A percentile compares a stretch with the other conserved stretches of the same genome.
Conservation (phyloP, 1,140 invertebrate genomes). For the Penaeus japonicus region DNA sequence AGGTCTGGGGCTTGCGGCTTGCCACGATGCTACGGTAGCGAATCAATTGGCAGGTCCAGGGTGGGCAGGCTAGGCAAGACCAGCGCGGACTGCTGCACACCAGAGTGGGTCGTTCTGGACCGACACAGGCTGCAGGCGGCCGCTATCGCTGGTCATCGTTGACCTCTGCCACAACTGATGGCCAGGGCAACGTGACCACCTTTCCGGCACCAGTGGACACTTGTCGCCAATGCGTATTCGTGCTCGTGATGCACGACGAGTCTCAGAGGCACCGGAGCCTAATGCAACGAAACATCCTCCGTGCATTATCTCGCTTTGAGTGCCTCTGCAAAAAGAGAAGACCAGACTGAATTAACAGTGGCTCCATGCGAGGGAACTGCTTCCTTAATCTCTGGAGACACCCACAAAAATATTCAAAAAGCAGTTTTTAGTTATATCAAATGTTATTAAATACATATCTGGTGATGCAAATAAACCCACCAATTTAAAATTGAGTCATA, state of each 20-base stretch:
- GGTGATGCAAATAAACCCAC: too few species aligned
- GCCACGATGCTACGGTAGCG: conserved; percentile 54
- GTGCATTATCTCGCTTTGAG: conserved; percentile 57
- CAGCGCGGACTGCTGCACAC: conserved; percentile 54
- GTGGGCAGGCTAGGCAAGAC: conserved; percentile 49
- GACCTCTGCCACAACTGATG: conserved; percentile 54
- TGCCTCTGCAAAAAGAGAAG: conserved; percentile 57
- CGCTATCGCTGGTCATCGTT: conserved; percentile 49
- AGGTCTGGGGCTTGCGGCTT: conserved; percentile 54
- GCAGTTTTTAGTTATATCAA: conserved; percentile 32
- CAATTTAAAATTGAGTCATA: conserved; percentile 11
- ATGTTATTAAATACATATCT: too few species aligned
- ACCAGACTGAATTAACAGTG: conserved; percentile 57
- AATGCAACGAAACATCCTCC: conserved; percentile 58
- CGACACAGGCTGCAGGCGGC: conserved; percentile 56
- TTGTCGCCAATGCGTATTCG: conserved; percentile 46
- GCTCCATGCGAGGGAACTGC: conserved; percentile 53
- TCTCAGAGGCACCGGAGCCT: conserved; percentile 56
- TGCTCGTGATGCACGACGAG: conserved; percentile 51
- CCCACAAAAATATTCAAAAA: not conserved
- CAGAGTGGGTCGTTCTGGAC: conserved; percentile 45
- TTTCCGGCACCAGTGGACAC: conserved; percentile 45
- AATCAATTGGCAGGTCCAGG: conserved; percentile 51
- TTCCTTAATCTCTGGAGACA: conserved; percentile 53
- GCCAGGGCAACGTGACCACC: conserved; percentile 50